Evolutionary conservation across 1,140 invertebrate genomes (phyloP), one percentile per base, ranked within the genome.

Genomic region (Tenebrio molitor): DNA sequence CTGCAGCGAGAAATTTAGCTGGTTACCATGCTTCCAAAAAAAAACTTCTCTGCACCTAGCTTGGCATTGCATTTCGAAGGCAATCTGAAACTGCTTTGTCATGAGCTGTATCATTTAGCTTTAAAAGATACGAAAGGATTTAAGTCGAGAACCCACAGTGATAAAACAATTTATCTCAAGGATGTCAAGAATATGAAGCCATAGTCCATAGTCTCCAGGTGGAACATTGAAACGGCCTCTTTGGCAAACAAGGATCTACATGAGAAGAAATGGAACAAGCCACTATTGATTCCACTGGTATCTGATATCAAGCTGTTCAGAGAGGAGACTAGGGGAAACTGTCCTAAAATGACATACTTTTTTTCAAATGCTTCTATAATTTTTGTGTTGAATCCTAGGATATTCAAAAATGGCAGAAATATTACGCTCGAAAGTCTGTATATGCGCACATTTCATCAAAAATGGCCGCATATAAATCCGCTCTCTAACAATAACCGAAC

Each of bases 121-220:
- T 68, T 75, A 63, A 73, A 75, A 44, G 17, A 72, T 36, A 71
- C 58, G 23, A 44, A 8, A 39, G 71, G 74, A 53, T 73, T 75
- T 68, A 74, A 16, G 53, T 75, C 65, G 50, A 63, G 65, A 58
- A 65, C 66, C n/a, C 15, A 34, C 25, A 42, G 69, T 23, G 71
- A 73, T 41, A 10, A 19, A 12, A 44, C 39, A 34, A 25, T 42
- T 29, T 73, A 53, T 58, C 41, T 66, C 5, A 29, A 46, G 16
- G 70, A 75, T 73, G 62, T 75, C 10, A 75, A 75, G 62, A 65
- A 75, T 67, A 70, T 75, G 29, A 75, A 75, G 44, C 46, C n/a
- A n/a, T n/a, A 58, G 6, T 41, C 73, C 1, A 50, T 73, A 44
- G 41, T 64, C 23, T 23, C 65, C n/a, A 12, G 74, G n/a, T 75